phyloP scores from a whole-genome alignment of 2,113 vertebrate genomes.

The Clarias macrocephalus region DNA sequence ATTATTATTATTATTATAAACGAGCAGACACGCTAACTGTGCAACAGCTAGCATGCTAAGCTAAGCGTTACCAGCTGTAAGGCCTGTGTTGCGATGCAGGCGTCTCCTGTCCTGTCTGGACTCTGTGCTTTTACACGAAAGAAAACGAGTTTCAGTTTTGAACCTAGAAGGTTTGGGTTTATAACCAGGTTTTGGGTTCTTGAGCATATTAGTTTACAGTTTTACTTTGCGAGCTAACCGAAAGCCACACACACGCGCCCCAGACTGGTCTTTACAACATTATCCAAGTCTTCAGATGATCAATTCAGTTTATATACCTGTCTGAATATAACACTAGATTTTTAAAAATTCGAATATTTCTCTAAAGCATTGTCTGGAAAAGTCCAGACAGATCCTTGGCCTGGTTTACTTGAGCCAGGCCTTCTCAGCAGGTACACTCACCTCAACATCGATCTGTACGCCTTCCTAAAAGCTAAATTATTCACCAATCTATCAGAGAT shows the following conservation, averaged over 20 bases:
- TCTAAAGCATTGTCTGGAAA: neutral
- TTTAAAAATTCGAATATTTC: neutral
- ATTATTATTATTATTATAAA: neutral
- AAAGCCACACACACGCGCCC: constrained; percentile 2
- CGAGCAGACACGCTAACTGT: neutral
- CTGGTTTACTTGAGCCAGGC: constrained; percentile 7
- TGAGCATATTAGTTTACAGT: neutral
- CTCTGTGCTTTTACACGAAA: no score
- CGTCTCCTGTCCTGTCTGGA: neutral
- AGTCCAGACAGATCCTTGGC: constrained; percentile 5
- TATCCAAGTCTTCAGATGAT: no score
- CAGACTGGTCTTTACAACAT: neutral
- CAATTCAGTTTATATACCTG: neutral
- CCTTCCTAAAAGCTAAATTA: neutral
- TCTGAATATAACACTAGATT: neutral
- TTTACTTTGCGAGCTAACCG: neutral
- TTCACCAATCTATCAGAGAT: neutral
- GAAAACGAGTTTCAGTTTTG: neutral
- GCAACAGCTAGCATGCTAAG: neutral
- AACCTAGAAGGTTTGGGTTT: neutral
- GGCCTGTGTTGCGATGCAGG: neutral
- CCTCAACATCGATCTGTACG: neutral
- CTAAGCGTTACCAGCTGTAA: neutral
- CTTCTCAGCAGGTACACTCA: neutral
- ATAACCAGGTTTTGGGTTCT: neutral